Base-by-base conservation (phyloP, 1,140 invertebrate species). In the Hyles vespertilio region DNA sequence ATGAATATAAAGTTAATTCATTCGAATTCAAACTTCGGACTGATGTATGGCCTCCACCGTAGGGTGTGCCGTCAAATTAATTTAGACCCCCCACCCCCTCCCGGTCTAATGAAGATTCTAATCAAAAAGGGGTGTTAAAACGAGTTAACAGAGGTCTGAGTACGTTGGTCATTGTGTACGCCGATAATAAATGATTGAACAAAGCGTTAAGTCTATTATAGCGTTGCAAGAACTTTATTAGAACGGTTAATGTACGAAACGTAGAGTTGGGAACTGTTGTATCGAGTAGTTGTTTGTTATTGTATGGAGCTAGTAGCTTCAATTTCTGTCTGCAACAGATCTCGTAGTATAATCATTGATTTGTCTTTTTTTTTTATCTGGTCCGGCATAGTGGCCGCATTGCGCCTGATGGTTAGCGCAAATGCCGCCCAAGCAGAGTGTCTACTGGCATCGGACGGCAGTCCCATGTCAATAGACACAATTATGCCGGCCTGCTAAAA, bases 131-230 rank as follows among this genome's bases (percentile, higher is more conserved):
- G 63, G 65, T 63, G 40, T 56, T 61, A 59, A 63, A 69, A 71
- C 59, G 58, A 70, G 72, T 70, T 74, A 56, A 56, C 58, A 68
- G 60, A 68, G 69, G 32, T 72, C 69, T 77, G 68, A 74, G 73
- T 81, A 78, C 59, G 60, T 56, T 80, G 77, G 79, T 70, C 66
- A 71, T 71, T 34, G 56, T 58, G 47, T 54, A 61, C 56, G 51
- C 54, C 53, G 63, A 66, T 83, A 81, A 84, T 87, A 72, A 85
- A 87, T 87, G 77, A 87, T 87, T 85, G 77, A 87, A 79, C 81
- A 81, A 78, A 78, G 74, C 75, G 80, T 76, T 84, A 87, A 84
- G 79, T 81, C 76, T 79, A 84, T 84, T 87, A 84, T 82, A 67
- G 62, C 77, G 75, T 69, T 69, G 72, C 70, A 76, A 75, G 84